Percentiles rank a stretch among this genome's conserved stretches.
phyloP scores from a whole-genome alignment of 2,113 vertebrate genomes.

The Phyllostomus hastatus region DNA sequence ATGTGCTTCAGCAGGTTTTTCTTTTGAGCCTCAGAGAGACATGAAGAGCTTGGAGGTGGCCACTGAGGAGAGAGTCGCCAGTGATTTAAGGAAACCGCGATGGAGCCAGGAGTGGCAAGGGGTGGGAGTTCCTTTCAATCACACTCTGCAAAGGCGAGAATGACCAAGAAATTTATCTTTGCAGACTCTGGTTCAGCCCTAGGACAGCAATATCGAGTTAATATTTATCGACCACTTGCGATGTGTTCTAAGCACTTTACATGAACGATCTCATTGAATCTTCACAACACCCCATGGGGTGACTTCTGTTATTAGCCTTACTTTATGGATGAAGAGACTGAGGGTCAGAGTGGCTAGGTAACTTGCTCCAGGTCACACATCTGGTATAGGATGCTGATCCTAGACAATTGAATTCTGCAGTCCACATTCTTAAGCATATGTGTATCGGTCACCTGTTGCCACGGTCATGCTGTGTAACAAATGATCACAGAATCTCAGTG shows the following conservation, averaged over 20 bases:
- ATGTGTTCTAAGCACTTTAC: background rate
- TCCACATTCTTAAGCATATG: rapidly evolving
- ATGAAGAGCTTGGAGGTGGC: background rate
- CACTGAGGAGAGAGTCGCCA: background rate
- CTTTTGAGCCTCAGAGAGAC: background rate
- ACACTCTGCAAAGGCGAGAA: background rate
- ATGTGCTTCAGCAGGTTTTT: background rate
- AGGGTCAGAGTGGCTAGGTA: background rate
- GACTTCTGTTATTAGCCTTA: background rate
- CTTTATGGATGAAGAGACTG: background rate
- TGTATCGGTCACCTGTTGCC: background rate
- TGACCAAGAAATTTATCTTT: background rate
- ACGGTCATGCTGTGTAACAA: background rate
- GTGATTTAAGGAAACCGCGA: background rate
- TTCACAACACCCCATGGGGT: background rate
- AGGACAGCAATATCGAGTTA: background rate
- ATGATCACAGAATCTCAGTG: background rate
- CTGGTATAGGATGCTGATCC: background rate
- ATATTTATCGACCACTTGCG: background rate
- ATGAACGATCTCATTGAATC: background rate
- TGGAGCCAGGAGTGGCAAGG: background rate
- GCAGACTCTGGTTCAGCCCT: background rate
- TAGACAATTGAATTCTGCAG: background rate
- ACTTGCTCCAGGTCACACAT: background rate
- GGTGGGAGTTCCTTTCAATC: background rate